These are phyloP conservation scores for Malacosoma neustria DNA, from an alignment of 2,888 invertebrate genomes.

Conservation along the genomic window DNA sequence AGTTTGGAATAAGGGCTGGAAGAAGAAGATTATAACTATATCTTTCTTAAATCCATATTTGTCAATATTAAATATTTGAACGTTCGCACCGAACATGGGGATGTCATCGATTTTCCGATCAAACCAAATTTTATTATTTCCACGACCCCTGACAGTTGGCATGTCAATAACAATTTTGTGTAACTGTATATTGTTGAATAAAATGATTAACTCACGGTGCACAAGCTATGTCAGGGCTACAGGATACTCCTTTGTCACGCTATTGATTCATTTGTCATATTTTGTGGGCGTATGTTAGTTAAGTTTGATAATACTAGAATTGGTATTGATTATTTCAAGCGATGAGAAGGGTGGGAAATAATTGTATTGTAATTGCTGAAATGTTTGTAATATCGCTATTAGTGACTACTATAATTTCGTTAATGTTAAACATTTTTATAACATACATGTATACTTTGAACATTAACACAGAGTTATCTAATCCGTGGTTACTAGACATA, in stretches of 20 bases:
- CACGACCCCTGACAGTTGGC: conserved; percentile 55
- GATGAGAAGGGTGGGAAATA: neutral
- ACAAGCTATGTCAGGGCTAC: conserved; percentile 6
- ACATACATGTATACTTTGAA: no score
- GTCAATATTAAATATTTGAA: no score
- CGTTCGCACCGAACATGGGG: no score
- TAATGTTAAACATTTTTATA: no score
- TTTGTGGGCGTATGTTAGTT: conserved; percentile 2
- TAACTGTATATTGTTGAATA: conserved; percentile 67
- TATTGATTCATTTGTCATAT: conserved; percentile 17
- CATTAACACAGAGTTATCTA: no score
- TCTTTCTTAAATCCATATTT: no score
- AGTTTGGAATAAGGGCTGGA: no score
- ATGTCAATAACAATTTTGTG: conserved; percentile 64
- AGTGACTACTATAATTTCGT: neutral
- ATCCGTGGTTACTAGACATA: no score
- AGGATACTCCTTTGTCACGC: conserved; percentile 19
- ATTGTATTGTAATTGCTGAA: neutral
- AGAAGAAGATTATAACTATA: no score
- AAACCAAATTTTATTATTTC: conserved; percentile 46
- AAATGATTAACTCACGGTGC: conserved; percentile 62
- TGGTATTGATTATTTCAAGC: neutral
- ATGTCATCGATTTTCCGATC: conserved; percentile 63
- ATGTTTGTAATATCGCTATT: neutral
- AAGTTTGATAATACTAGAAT: conserved; percentile 2